phyloP scores from a whole-genome alignment of 2,888 invertebrate genomes.

The Timandra comae region DNA sequence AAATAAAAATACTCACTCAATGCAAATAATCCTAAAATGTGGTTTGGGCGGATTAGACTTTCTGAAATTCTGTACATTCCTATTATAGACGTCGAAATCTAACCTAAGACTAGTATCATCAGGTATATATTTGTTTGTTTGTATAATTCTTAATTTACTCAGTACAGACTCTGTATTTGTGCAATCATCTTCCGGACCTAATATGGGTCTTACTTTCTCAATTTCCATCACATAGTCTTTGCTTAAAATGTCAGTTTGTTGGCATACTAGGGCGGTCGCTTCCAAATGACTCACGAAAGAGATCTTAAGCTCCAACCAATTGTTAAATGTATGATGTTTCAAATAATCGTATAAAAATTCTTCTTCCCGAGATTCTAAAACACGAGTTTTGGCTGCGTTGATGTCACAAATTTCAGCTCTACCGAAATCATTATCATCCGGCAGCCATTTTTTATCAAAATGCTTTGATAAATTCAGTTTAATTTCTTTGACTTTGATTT shows the following conservation, averaged over 20 bases:
- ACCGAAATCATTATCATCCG: constrained; percentile 50
- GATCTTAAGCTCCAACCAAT: constrained; percentile 56
- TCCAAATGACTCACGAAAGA: constrained; percentile 44
- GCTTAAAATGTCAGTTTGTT: constrained; percentile 4
- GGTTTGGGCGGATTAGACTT: constrained; percentile 56
- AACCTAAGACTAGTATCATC: constrained; percentile 34
- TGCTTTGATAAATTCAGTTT: constrained; percentile 21
- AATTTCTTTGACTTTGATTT: constrained; percentile 20
- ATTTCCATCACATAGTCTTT: constrained; percentile 13
- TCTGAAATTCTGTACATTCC: constrained; percentile 55
- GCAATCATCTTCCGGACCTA: constrained; percentile 49
- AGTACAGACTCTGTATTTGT: constrained; percentile 42
- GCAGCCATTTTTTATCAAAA: constrained; percentile 47
- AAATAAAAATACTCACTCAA: constrained; percentile 50
- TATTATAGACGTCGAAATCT: constrained; percentile 64
- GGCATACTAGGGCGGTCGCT: constrained; percentile 15
- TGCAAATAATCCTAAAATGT: constrained; percentile 58
- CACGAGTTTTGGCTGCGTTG: constrained; percentile 20
- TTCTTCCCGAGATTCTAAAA: constrained; percentile 34
- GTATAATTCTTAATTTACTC: constrained; percentile 51
- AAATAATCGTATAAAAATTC: constrained; percentile 46
- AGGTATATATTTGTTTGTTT: constrained; percentile 26
- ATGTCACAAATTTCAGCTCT: constrained; percentile 41
- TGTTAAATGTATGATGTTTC: constrained; percentile 35
- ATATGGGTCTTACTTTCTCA: constrained; percentile 33